Base-by-base conservation (phyloP, 2,797 vertebrate genomes). In the Lepus townsendii region DNA sequence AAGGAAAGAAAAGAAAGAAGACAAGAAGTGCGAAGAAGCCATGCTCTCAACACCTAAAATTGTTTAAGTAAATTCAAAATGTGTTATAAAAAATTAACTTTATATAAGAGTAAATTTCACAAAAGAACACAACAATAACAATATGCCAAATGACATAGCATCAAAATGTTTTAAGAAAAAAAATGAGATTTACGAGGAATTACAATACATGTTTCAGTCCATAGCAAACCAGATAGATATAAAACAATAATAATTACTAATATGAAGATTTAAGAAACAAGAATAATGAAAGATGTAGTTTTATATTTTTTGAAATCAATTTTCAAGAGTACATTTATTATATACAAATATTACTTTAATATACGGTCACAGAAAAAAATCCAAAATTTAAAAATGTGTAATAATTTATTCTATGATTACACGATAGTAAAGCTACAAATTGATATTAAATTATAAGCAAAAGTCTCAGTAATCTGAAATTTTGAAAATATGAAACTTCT, bases 291-390 rank as follows among this genome's bases (percentile, higher is more conserved):
- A 62, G 2, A 57, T 0, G 22, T 75, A 62, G 76, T 12, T 72
- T 17, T 80, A 30, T 22, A 69, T 47, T 47, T 47, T n/a, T 93
- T 75, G 14, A 95, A 92, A 83, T 83, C 63, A 82, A 16, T 54
- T 91, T 95, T 92, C 14, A 72, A 60, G 83, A 42, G 24, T 7
- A 3, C 0, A 19, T 35, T 69, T 9, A 72, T 27, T 50, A n/a
- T 57, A 20, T 26, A 47, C 13, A 83, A 35, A 77, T 88, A 83
- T 88, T 57, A n/a, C 6, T 57, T 90, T 75, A 72, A 69, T 82
- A 83, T 50, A 73, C 88, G n/a, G 22, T 42, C 79, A 78, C 14
- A 85, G 27, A 73, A n/a, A 77, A 94, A 96, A 90, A 54, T 47
- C 2, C 1, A 76, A 20, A 73, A 32, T 65, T 30, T 35, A 94